Evolutionary conservation across 1,140 invertebrate genomes (phyloP).

Genomic region (Colletes gigas): DNA sequence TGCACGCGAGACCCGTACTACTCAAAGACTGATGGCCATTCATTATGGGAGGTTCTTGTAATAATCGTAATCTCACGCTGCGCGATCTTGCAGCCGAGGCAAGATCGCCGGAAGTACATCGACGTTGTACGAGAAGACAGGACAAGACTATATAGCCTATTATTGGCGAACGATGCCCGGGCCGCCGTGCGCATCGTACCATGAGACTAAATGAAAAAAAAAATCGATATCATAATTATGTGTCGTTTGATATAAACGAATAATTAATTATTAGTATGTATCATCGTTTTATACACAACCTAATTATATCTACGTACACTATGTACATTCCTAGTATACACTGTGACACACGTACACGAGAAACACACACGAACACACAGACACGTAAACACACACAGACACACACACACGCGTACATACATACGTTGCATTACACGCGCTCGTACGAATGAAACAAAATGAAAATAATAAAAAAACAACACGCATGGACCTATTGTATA

Average conservation of each 20-base stretch:
- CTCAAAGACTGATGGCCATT: constrained; percentile 70
- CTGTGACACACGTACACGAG: constrained; percentile 69
- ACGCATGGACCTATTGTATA: constrained; percentile 76
- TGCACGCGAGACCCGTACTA: background rate
- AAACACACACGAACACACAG: background rate
- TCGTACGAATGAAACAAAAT: constrained; percentile 27
- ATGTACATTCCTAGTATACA: constrained; percentile 81
- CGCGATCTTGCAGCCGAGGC: constrained; percentile 18
- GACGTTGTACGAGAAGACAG: constrained; percentile 71
- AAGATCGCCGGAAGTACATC: constrained; percentile 59
- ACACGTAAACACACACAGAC: background rate
- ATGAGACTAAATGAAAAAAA: constrained; percentile 77
- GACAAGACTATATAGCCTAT: constrained; percentile 77
- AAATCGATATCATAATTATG: constrained; percentile 80
- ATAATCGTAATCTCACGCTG: constrained; percentile 66
- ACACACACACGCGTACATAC: constrained; percentile 15
- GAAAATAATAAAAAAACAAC: constrained; percentile 35
- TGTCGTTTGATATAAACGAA: constrained; percentile 80
- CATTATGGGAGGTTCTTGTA: constrained; percentile 71
- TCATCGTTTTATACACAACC: constrained; percentile 81
- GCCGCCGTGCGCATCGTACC: constrained; percentile 71
- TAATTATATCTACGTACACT: constrained; percentile 80
- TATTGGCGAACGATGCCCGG: constrained; percentile 68
- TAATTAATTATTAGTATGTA: constrained; percentile 78
- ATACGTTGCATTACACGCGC: constrained; percentile 73